These are phyloP conservation scores for Glandiceps talaboti DNA, from an alignment of 53 echinoderm and acorn worm genomes.

Conservation along the genomic window DNA sequence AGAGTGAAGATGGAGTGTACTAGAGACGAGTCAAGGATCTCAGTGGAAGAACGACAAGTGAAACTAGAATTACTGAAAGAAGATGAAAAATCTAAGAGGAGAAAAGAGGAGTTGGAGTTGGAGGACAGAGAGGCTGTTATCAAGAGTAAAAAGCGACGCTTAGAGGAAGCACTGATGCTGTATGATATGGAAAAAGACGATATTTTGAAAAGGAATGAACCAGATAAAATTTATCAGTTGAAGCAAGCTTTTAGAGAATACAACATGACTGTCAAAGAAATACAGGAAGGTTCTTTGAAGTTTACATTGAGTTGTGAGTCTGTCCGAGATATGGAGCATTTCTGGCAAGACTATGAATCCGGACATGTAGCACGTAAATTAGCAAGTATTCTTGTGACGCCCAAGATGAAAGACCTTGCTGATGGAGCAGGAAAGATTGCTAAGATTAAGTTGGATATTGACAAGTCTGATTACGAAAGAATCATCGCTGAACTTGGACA, in stretches of 20 bases:
- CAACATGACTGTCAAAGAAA: neutral
- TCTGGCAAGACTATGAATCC: neutral
- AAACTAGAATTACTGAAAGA: neutral
- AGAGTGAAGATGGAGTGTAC: neutral
- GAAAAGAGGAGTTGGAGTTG: neutral
- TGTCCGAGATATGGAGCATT: neutral
- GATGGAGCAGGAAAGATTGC: neutral
- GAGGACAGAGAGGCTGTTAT: neutral
- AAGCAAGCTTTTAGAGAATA: neutral
- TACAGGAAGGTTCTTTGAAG: neutral
- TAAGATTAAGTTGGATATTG: too few relatives aligned
- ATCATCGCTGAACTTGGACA: neutral
- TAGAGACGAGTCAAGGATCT: neutral
- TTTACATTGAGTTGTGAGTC: neutral
- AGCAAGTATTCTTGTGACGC: neutral
- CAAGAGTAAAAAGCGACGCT: neutral
- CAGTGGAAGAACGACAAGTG: neutral
- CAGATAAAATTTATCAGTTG: neutral
- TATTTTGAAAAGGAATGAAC: neutral
- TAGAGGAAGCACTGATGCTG: neutral
- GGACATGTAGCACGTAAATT: neutral
- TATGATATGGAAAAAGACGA: neutral
- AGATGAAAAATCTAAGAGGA: neutral
- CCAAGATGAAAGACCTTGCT: neutral
- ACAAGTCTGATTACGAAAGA: neutral